Conservation (phyloP, 2,888 invertebrate genomes). For the Heliconius charithonia region DNA sequence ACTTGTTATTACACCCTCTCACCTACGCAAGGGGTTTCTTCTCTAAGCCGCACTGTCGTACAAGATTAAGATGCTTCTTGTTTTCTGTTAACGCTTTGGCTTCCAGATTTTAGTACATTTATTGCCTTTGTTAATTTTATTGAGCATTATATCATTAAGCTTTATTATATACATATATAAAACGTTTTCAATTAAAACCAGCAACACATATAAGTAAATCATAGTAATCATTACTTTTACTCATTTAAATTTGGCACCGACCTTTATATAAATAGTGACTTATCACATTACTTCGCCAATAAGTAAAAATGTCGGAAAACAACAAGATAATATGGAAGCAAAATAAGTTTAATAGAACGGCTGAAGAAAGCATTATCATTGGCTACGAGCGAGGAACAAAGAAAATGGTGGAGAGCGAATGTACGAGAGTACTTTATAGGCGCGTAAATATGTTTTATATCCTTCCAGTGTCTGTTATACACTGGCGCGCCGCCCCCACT, state of each 20-base stretch:
- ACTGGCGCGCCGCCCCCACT: slow-evolving; percentile 75
- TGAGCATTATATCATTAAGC: background rate
- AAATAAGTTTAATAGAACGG: slow-evolving; percentile 83
- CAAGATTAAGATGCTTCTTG: slow-evolving; percentile 78
- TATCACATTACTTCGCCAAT: slow-evolving; percentile 76
- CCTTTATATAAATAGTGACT: slow-evolving; percentile 24
- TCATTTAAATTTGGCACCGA: background rate
- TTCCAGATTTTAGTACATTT: slow-evolving; percentile 64
- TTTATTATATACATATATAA: background rate
- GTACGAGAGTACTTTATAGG: slow-evolving; percentile 84
- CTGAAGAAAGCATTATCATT: slow-evolving; percentile 83
- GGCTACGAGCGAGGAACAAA: slow-evolving; percentile 82
- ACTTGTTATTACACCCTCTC: slow-evolving; percentile 83
- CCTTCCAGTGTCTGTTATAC: slow-evolving; percentile 84
- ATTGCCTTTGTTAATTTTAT: slow-evolving; percentile 27
- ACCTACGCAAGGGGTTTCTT: slow-evolving; percentile 77
- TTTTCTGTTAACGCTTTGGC: slow-evolving; percentile 73
- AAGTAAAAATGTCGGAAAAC: slow-evolving; percentile 80
- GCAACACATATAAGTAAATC: background rate
- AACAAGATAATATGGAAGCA: slow-evolving; percentile 80
- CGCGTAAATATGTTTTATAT: slow-evolving; percentile 85
- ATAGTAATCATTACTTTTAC: background rate
- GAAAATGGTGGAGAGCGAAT: slow-evolving; percentile 82
- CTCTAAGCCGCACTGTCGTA: slow-evolving; percentile 73
- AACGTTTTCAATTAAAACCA: background rate